Conservation (phyloP, 2,888 invertebrate species). For the Myopa tessellatipennis region DNA sequence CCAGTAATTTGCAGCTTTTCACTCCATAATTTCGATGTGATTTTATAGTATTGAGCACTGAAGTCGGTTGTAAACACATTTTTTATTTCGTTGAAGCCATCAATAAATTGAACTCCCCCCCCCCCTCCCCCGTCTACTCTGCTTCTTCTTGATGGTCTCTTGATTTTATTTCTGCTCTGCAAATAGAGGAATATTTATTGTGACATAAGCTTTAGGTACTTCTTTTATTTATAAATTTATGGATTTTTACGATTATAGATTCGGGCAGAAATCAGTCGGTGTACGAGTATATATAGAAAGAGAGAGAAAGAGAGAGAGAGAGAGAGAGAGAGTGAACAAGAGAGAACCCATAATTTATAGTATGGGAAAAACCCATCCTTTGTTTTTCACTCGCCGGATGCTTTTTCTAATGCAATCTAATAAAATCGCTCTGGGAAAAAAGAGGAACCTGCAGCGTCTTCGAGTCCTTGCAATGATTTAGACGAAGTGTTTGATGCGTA, state of each 20-base stretch:
- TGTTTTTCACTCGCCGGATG: neutral
- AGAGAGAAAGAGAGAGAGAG: neutral
- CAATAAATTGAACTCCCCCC: neutral
- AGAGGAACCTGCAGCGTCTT: neutral
- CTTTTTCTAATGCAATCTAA: neutral
- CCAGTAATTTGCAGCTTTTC: neutral
- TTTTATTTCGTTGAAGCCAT: neutral
- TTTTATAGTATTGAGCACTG: neutral
- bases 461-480: conserved; percentile 27
- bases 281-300: too few species aligned
- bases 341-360: neutral
- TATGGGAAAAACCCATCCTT: neutral
- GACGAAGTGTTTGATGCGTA: conserved; percentile 13
- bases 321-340: neutral
- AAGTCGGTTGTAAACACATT: neutral
- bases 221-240: neutral
- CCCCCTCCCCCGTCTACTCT: neutral
- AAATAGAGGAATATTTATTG: neutral
- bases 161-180: too few species aligned
- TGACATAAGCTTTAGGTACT: neutral
- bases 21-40: neutral
- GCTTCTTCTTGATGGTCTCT: too few species aligned
- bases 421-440: conserved; percentile 1
- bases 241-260: too few species aligned
- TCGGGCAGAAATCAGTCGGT: too few species aligned